phyloP scores from a whole-genome alignment of 2,888 invertebrate species.

The Melikaiella ostensackeni region DNA sequence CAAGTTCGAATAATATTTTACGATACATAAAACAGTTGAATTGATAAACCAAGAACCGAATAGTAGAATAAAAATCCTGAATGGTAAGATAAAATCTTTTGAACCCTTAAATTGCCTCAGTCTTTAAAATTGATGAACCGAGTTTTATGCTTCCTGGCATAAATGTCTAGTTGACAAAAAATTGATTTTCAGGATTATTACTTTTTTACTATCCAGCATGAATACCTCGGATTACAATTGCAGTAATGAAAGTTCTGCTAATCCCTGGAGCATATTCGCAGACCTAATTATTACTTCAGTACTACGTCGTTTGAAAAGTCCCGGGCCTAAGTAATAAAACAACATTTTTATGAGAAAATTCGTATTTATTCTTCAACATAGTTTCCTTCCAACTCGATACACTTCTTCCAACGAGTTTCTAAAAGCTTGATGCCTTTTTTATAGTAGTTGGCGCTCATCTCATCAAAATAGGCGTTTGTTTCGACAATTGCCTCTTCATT shows the following conservation, averaged over 20 bases:
- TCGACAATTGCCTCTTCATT: too few species aligned
- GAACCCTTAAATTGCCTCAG: conserved; percentile 1
- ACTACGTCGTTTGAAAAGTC: too few species aligned
- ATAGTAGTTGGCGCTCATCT: too few species aligned
- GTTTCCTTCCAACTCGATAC: too few species aligned
- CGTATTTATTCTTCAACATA: too few species aligned
- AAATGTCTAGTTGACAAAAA: conserved; percentile 6
- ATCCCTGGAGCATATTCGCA: conserved; percentile 12
- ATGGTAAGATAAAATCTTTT: conserved; percentile 11
- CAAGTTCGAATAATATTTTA: neutral
- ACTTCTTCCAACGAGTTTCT: too few species aligned
- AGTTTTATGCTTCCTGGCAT: conserved; percentile 21
- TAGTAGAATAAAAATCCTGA: neutral
- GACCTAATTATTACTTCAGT: conserved; percentile 1
- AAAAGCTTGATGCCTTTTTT: too few species aligned
- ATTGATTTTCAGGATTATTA: conserved; percentile 30
- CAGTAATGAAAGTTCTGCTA: conserved; percentile 33
- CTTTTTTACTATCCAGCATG: conserved; percentile 9
- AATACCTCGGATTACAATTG: conserved; percentile 29
- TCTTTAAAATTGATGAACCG: conserved; percentile 34
- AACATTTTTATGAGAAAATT: too few species aligned
- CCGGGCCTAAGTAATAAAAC: too few species aligned
- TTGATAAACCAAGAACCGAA: neutral
- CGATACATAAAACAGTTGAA: neutral
- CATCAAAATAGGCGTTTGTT: too few species aligned